These are phyloP conservation scores for Nesogale talazaci DNA, from an alignment of 2,113 vertebrate genomes.

Conservation along the genomic window DNA sequence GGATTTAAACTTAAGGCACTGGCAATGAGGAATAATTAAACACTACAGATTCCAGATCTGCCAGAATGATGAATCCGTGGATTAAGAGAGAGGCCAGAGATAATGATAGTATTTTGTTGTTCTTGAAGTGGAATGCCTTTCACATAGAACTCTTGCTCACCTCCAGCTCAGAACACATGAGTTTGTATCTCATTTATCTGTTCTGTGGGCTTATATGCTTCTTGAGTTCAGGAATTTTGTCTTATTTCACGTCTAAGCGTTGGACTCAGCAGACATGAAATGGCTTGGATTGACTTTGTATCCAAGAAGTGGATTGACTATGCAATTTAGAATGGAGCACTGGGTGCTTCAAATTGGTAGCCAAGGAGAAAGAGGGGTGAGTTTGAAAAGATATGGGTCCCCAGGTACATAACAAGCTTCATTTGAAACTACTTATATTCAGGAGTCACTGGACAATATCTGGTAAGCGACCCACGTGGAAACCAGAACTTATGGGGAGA, in stretches of 20 bases:
- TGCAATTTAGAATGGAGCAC: conserved; percentile 5
- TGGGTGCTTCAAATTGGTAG: neutral
- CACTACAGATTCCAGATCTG: conserved; percentile 7
- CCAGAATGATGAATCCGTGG: neutral
- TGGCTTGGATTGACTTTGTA: neutral
- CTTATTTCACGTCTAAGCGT: conserved; percentile 18
- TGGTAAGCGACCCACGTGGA: neutral
- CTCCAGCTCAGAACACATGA: conserved; percentile 25
- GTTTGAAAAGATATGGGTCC: conserved; percentile 9
- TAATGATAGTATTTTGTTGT: neutral
- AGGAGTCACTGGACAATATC: neutral
- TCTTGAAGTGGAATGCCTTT: neutral
- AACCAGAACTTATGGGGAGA: neutral
- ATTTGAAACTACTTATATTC: conserved; percentile 39
- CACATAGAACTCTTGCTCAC: neutral
- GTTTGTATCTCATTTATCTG: neutral
- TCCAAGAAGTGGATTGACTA: conserved; percentile 39
- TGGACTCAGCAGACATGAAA: neutral
- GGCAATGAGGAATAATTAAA: neutral
- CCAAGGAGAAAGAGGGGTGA: neutral
- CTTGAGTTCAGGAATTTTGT: conserved; percentile 26
- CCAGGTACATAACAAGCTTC: neutral
- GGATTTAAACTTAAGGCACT: neutral
- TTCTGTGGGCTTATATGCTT: conserved; percentile 7
- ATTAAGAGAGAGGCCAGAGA: neutral